phyloP scores from a whole-genome alignment of 2,888 invertebrate genomes.

The Melangyna quadrimaculata region DNA sequence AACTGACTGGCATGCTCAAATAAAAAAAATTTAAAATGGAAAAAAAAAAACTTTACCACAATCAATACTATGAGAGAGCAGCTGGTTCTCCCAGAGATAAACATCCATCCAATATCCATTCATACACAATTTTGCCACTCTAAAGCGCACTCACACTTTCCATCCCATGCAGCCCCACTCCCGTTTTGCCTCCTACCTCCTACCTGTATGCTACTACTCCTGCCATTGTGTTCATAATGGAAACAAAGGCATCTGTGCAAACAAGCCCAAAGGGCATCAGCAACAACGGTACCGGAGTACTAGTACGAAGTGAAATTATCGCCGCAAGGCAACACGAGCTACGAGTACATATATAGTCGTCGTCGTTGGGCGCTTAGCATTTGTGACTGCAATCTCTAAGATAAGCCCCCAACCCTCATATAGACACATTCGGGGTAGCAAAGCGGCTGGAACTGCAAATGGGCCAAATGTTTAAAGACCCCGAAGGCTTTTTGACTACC shows the following conservation, averaged over 20 bases:
- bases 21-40: neutral
- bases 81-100: slow-evolving; percentile 65
- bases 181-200: neutral
- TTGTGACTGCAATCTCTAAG: slow-evolving; percentile 65
- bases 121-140: slow-evolving; percentile 22
- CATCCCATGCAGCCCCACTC: neutral
- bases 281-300: neutral
- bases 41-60: slow-evolving; percentile 13
- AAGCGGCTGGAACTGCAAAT: slow-evolving; percentile 15
- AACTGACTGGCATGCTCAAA: neutral
- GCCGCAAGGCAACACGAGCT: slow-evolving; percentile 68
- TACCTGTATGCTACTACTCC: neutral
- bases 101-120: slow-evolving; percentile 45
- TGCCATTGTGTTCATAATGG: slow-evolving; percentile 36
- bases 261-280: slow-evolving; percentile 67
- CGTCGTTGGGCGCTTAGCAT: slow-evolving; percentile 8
- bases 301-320: slow-evolving; percentile 56
- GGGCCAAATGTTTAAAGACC: slow-evolving; percentile 53
- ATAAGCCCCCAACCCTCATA: slow-evolving; percentile 44
- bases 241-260: slow-evolving; percentile 71
- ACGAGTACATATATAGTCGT: neutral
- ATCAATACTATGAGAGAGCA: slow-evolving; percentile 34
- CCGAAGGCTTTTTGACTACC: slow-evolving; percentile 27
- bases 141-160: slow-evolving; percentile 42
- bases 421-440: slow-evolving; percentile 11